phyloP scores from a whole-genome alignment of 2,888 invertebrate species.

The Ochropleura plecta region DNA sequence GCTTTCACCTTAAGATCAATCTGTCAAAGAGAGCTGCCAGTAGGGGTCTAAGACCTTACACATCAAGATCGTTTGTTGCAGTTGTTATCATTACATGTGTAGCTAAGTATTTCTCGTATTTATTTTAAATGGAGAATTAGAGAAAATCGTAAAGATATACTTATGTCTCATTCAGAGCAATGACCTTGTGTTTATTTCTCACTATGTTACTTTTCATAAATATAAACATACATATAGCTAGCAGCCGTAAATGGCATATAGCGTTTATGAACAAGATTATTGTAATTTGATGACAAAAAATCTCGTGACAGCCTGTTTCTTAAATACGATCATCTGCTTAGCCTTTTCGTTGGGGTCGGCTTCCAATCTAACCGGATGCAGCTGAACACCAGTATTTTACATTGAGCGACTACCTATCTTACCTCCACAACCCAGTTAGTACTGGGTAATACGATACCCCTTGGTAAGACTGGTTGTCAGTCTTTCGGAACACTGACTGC shows the following conservation, averaged over 20 bases:
- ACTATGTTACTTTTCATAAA: neutral
- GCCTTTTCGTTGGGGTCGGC: no score
- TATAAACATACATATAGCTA: neutral
- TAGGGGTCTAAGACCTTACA: slow-evolving; percentile 21
- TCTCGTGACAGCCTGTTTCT: no score
- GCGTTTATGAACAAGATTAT: no score
- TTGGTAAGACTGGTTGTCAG: no score
- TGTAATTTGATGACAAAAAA: no score
- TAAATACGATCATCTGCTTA: no score
- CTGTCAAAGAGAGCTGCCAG: slow-evolving; percentile 14
- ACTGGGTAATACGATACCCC: no score
- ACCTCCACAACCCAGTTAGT: no score
- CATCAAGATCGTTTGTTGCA: slow-evolving; percentile 32
- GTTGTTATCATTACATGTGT: slow-evolving; percentile 6
- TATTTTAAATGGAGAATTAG: neutral
- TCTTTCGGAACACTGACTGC: no score
- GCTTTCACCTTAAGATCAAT: slow-evolving; percentile 44
- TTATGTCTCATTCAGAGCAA: neutral
- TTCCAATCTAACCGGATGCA: no score
- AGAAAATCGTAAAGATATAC: neutral
- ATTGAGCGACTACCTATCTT: no score
- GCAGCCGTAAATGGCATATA: neutral
- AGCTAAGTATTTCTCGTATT: slow-evolving; percentile 12
- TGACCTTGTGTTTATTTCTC: neutral
- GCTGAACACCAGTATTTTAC: no score